Base-by-base conservation (phyloP, 53 echinoderm and acorn worm genomes). In the Arbacia lixula region DNA sequence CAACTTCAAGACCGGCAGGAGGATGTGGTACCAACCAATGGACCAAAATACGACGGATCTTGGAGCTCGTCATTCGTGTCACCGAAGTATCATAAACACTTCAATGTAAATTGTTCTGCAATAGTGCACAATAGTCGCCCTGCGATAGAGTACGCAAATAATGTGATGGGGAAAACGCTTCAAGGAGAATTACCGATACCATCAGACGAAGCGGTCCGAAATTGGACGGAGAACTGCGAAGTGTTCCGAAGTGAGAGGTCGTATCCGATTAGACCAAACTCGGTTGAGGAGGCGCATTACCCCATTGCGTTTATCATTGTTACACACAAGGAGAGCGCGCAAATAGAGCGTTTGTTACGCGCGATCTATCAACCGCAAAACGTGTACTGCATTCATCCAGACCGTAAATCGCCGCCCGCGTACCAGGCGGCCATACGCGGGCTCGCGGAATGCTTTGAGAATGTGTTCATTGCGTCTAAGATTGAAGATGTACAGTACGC, bases 301-400 rank as follows among this genome's bases (percentile, higher is more conserved):
- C 92, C 94, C 0, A 1, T 97, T 19, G 97, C 97, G 1, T 97
- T 89, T 51, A 92, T 89, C 27, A 94, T 97, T 17, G 61, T 89
- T 32, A 91, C 91, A 29, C 97, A 97, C 66, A 92, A 88, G 50
- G 91, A 93, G 30, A 61, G 83, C 9, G 95, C 91, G 2, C 92
- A 94, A 65, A 92, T 97, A 2, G 97, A 97, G 87, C 87, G 97
- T 27, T 58, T 97, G 12, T 49, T 97, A 19, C 85, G 93, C 21
- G 90, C 88, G 28, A 97, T 97, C 34, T 97, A 93, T 39, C 94
- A 94, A 30, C 97, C 96, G 26, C 97, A 97, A 53, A 91, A 97
- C 69, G 67, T 97, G 12, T 97, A 97, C 36, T 97, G 97, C 71
- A 88, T 97, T 42, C 97, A 97, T 64, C 92, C 90, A 8, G 97